Percentiles rank a stretch among this genome's conserved stretches.
Conservation (phyloP, 2,888 invertebrate species). For the Noctuana brunneofusca region DNA sequence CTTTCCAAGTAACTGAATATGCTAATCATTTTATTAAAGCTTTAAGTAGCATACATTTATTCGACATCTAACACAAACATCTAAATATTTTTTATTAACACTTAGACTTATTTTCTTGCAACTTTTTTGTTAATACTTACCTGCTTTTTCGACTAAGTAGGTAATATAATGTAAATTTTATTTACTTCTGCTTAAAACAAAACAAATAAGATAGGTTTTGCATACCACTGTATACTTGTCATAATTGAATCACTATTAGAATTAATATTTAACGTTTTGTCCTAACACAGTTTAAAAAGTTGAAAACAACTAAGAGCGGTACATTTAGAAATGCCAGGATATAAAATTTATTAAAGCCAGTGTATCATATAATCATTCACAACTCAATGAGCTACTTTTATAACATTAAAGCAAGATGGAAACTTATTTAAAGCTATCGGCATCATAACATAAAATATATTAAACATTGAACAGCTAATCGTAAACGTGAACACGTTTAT, state of each 20-base stretch:
- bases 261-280: not conserved
- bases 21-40: not conserved
- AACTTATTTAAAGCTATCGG: not conserved
- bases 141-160: no score
- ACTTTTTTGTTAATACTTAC: no score
- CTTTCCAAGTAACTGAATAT: not conserved
- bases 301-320: no score
- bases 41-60: not conserved
- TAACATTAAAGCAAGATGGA: not conserved
- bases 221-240: not conserved
- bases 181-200: no score
- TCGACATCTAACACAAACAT: not conserved
- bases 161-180: no score
- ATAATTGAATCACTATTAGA: no score
- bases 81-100: not conserved
- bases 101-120: no score
- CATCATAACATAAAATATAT: conserved; percentile 6
- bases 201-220: not conserved
- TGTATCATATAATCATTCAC: no score
- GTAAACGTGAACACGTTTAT: conserved; percentile 52
- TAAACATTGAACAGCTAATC: conserved; percentile 11
- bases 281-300: not conserved
- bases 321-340: no score
- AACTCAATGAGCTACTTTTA: no score
- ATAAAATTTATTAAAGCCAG: no score